These are phyloP conservation scores for Drosophila percnosoma DNA, from an alignment of 2,888 invertebrate species.

Conservation along the genomic window DNA sequence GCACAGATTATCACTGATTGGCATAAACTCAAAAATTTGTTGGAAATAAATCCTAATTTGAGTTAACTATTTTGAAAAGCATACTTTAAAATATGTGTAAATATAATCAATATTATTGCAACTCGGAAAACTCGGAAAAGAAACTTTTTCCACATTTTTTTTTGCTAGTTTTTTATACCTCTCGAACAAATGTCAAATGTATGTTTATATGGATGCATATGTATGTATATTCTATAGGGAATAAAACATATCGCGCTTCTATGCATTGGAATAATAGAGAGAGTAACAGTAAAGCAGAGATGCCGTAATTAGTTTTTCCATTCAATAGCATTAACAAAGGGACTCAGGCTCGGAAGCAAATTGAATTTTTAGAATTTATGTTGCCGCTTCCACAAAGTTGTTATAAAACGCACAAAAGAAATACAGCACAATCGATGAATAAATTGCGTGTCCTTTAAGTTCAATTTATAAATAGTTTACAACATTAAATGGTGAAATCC, in stretches of 20 bases:
- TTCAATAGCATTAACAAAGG: slow-evolving; percentile 23
- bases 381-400: background rate
- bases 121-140: background rate
- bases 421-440: background rate
- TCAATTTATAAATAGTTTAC: background rate
- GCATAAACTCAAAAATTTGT: background rate
- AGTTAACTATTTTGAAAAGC: background rate
- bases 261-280: slow-evolving; percentile 32
- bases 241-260: slow-evolving; percentile 4
- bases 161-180: background rate
- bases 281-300: slow-evolving; percentile 11
- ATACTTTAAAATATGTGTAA: background rate
- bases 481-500: background rate
- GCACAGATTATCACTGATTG: background rate
- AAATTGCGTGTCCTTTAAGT: background rate
- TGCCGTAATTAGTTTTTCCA: slow-evolving; percentile 28
- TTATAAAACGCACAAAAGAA: background rate
- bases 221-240: background rate
- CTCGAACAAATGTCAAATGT: background rate
- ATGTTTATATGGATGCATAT: background rate
- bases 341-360: background rate
- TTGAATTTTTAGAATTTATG: background rate
- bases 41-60: background rate
- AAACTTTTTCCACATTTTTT: background rate
- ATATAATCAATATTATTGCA: background rate